Base-by-base conservation (phyloP, 2,113 vertebrate species). In the Herpailurus yagouaroundi region DNA sequence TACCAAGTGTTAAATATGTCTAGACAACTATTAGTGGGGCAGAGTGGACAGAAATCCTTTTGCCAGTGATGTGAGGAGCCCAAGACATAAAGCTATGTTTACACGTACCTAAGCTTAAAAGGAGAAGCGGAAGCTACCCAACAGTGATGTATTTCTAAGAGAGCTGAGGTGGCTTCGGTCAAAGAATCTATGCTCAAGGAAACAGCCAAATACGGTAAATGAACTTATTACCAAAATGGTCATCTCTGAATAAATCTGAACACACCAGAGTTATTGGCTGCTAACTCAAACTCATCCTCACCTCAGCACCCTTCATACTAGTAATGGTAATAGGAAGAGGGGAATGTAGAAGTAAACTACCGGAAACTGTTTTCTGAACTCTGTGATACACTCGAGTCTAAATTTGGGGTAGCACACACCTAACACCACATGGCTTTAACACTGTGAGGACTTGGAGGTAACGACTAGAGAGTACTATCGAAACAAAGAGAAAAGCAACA, bases 21-120 rank as follows among this genome's bases (percentile, higher is more conserved):
- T 50, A 38, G 33, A 5, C 60, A 86, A 76, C 19, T 55, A 33
- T 69, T 18, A 82, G 27, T 38, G 33, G 3, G 31, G 64, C 76
- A 66, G 86, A 69, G 18, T 45, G 86, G 95, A 60, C 2, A 83
- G 41, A 79, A 92, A 19, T 87, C 21, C 36, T 93, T 64, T 74
- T 80, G 66, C 48, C 94, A 55, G 68, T 63, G 5, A 69, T 19
- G 55, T 86, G 19, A 87, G 55, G 14, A 68, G 12, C 6, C 8
- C 50, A 76, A 21, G 52, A 93, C 66, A 63, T 18, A 90, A 41
- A 96, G 19, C 21, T 89, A 45, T 69, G 66, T 86, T 50, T 93
- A 82, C 21, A 83, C 0, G n/a, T 41, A 97, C 14, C 27, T 93
- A 23, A 93, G 64, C 68, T 89, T 95, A 31, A 81, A 96, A 89